These are phyloP conservation scores for Dinoponera quadriceps DNA, from an alignment of 1,140 invertebrate genomes.

Conservation along the genomic window DNA sequence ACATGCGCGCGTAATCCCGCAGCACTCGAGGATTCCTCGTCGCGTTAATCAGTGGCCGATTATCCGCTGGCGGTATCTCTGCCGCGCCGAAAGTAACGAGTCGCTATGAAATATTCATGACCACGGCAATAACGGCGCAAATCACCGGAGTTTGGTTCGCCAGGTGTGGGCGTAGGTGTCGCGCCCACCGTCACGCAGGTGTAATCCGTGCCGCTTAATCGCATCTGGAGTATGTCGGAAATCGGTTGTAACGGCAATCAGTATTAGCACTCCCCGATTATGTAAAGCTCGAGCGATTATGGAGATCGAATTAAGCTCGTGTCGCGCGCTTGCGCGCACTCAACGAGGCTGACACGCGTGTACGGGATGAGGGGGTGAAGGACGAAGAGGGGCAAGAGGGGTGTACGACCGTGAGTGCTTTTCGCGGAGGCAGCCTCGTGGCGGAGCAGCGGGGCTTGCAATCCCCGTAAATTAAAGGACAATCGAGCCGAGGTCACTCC, in stretches of 20 bases:
- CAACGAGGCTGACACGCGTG: slow-evolving; percentile 56
- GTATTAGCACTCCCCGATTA: slow-evolving; percentile 77
- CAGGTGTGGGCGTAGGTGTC: slow-evolving; percentile 35
- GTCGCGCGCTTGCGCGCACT: slow-evolving; percentile 68
- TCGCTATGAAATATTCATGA: slow-evolving; percentile 47
- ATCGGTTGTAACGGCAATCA: slow-evolving; percentile 71
- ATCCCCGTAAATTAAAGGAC: slow-evolving; percentile 83
- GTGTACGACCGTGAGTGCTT: slow-evolving; percentile 51
- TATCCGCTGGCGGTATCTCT: slow-evolving; percentile 1
- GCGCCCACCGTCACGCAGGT: slow-evolving; percentile 54
- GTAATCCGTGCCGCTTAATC: slow-evolving; percentile 74
- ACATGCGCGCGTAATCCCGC: too few species aligned
- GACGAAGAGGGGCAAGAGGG: background rate
- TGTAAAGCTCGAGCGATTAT: slow-evolving; percentile 81
- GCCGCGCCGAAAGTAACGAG: slow-evolving; percentile 33
- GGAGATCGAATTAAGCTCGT: slow-evolving; percentile 80
- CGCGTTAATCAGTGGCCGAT: slow-evolving; percentile 7
- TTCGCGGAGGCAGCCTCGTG: slow-evolving; percentile 41
- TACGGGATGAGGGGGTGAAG: slow-evolving; percentile 58
- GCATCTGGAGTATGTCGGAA: slow-evolving; percentile 63
- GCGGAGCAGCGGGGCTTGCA: slow-evolving; percentile 70
- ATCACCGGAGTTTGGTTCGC: slow-evolving; percentile 6
- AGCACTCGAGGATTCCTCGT: too few species aligned
- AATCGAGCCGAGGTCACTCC: slow-evolving; percentile 81
- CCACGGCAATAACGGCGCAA: slow-evolving; percentile 27